Evolutionary conservation across 2,888 invertebrate genomes (phyloP).

Genomic region (Drosophila eohydei): DNA sequence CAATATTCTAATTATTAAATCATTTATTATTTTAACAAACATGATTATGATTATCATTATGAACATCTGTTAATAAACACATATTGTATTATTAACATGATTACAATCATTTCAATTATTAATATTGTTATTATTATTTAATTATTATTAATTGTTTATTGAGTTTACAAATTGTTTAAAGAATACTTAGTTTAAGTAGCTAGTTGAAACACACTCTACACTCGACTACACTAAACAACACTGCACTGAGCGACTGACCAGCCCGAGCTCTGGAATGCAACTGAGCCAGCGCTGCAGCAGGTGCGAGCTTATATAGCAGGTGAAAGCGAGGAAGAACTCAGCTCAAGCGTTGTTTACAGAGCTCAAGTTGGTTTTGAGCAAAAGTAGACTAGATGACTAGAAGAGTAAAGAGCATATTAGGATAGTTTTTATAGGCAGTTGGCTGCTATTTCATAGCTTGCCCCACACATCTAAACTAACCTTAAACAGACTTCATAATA

Average conservation of each 20-base stretch:
- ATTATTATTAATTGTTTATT: background rate
- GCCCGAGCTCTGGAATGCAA: conserved; percentile 4
- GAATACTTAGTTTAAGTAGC: background rate
- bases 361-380: background rate
- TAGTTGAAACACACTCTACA: background rate
- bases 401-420: background rate
- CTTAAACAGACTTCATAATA: too few relatives aligned
- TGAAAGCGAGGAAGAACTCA: background rate
- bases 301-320: conserved; percentile 2
- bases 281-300: conserved; percentile 4
- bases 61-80: too few relatives aligned
- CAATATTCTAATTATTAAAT: too few relatives aligned
- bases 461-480: too few relatives aligned
- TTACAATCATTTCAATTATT: background rate
- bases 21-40: too few relatives aligned
- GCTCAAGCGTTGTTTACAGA: background rate
- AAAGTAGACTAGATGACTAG: background rate
- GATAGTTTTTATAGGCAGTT: too few relatives aligned
- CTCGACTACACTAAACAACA: background rate
- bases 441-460: background rate
- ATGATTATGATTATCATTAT: background rate
- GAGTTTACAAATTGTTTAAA: background rate
- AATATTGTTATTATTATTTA: background rate
- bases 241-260: conserved; percentile 8
- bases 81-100: too few relatives aligned